These are phyloP conservation scores for Eulacestoma nigropectus DNA, from an alignment of 2,113 vertebrate genomes.

Conservation along the genomic window DNA sequence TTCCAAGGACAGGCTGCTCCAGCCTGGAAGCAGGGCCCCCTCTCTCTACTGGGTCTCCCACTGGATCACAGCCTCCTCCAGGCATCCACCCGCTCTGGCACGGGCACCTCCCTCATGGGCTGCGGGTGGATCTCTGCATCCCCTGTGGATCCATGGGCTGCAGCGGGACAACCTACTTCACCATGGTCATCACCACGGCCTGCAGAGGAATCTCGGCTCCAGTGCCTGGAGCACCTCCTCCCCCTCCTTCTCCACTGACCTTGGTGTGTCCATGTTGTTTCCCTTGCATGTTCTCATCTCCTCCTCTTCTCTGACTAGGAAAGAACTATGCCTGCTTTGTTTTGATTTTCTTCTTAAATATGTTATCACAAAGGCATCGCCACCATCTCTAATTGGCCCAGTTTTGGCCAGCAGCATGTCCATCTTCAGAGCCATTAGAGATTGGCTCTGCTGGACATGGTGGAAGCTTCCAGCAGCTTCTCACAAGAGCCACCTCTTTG, in stretches of 20 bases:
- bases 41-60: neutral
- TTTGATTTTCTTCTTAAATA: neutral
- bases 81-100: too few species aligned
- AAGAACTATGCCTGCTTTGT: neutral
- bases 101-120: too few species aligned
- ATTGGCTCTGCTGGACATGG: neutral
- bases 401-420: neutral
- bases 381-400: neutral
- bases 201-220: neutral
- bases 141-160: neutral
- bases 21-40: neutral
- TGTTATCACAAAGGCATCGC: neutral
- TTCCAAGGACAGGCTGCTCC: neutral
- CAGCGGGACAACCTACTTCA: neutral
- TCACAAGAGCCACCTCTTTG: neutral
- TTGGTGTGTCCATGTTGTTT: neutral
- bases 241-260: neutral
- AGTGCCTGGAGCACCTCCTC: neutral
- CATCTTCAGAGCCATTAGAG: neutral
- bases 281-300: neutral
- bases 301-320: neutral
- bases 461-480: neutral
- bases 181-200: neutral
- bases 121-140: neutral
- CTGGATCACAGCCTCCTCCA: too few species aligned